Evolutionary conservation across 35 echinoderm and acorn worm genomes (phyloP).

Genomic region (Heliocidaris tuberculata): DNA sequence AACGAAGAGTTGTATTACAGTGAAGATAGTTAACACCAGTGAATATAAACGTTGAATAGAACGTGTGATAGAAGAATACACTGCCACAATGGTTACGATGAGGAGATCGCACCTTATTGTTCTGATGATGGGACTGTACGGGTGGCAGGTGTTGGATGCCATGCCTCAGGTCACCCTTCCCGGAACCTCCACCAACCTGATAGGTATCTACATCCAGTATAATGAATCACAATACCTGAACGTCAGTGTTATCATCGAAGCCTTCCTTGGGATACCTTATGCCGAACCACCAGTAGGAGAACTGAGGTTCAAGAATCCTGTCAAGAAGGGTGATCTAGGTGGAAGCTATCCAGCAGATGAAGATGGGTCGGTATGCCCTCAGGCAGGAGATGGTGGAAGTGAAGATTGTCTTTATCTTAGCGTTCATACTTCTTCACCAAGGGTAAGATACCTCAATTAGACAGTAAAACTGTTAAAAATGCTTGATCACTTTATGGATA

Average conservation of each 20-base stretch:
- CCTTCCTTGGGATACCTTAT: conserved; percentile 74
- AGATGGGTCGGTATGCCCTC: neutral
- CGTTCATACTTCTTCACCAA: neutral
- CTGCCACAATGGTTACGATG: too few species aligned
- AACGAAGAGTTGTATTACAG: too few species aligned
- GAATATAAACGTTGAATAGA: too few species aligned
- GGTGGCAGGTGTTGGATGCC: neutral
- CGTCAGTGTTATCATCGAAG: conserved; percentile 29
- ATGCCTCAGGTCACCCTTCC: neutral
- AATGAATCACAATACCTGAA: neutral
- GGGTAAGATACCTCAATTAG: neutral
- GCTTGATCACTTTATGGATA: too few species aligned
- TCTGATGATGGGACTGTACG: too few species aligned
- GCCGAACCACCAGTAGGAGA: conserved; percentile 71
- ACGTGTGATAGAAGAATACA: too few species aligned
- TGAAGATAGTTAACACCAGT: too few species aligned
- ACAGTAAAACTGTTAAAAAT: too few species aligned
- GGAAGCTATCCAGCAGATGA: neutral
- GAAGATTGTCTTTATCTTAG: conserved; percentile 33
- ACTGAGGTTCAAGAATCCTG: conserved; percentile 69
- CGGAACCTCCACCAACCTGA: neutral
- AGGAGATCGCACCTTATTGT: too few species aligned
- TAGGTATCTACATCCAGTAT: neutral
- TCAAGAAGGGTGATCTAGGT: conserved; percentile 18
- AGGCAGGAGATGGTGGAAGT: neutral